Conservation (phyloP, 2,888 invertebrate genomes). For the Patella depressa region DNA sequence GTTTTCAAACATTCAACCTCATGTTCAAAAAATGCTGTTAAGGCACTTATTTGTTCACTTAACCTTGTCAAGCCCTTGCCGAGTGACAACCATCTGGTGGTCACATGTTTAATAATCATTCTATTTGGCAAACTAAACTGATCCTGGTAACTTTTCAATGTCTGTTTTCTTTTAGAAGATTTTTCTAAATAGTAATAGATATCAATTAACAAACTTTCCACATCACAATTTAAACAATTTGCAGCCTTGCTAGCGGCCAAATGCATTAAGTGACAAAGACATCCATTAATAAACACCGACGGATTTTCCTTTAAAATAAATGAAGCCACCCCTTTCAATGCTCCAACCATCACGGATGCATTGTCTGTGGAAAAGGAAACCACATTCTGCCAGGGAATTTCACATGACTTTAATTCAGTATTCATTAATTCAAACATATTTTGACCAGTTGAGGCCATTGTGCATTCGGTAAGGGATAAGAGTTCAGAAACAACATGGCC, state of each 20-base stretch:
- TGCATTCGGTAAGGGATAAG: too few relatives aligned
- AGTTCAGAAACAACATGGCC: too few relatives aligned
- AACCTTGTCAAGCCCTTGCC: conserved; percentile 20
- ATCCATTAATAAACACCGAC: neutral
- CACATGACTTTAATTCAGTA: too few relatives aligned
- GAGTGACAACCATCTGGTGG: conserved; percentile 24
- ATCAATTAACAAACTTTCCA: conserved; percentile 8
- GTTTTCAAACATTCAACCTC: conserved; percentile 4
- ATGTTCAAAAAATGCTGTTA: conserved; percentile 22
- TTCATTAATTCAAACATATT: too few relatives aligned
- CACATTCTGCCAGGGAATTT: too few relatives aligned
- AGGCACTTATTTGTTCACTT: conserved; percentile 23
- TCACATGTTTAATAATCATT: conserved; percentile 20
- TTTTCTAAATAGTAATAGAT: conserved; percentile 25
- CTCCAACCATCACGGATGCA: neutral
- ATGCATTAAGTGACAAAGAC: neutral
- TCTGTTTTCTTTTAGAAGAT: neutral
- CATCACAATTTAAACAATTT: conserved; percentile 2
- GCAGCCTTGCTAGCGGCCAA: conserved; percentile 16
- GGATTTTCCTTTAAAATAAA: neutral
- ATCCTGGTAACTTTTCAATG: conserved; percentile 15
- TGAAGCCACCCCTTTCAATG: neutral
- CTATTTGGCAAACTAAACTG: neutral
- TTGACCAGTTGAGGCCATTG: too few relatives aligned
- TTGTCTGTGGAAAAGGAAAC: neutral